Percentiles rank a stretch among this genome's conserved stretches.
phyloP scores from a whole-genome alignment of 92 coral and sea anemone genomes.

The Phenganax subtilis region DNA sequence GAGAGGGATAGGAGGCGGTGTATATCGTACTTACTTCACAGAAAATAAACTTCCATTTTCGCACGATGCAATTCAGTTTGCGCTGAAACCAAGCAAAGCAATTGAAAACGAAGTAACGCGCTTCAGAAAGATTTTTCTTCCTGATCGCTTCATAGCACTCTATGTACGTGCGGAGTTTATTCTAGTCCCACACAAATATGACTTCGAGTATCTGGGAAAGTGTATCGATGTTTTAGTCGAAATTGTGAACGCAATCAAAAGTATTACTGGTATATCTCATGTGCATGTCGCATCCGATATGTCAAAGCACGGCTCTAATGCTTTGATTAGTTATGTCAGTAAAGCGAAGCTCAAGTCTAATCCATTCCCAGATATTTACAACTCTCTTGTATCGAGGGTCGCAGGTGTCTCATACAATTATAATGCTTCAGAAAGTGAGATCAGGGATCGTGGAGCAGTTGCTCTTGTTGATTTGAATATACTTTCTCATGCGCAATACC shows the following conservation, averaged over 20 bases:
- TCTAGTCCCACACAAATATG: not conserved
- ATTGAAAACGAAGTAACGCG: not conserved
- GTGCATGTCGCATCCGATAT: not conserved
- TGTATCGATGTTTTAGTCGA: constrained; percentile 6
- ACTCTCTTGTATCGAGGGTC: constrained; percentile 1
- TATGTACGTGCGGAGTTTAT: not conserved
- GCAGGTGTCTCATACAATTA: not conserved
- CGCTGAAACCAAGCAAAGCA: not conserved
- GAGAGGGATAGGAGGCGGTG: not conserved
- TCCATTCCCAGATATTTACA: not conserved
- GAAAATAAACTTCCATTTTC: not conserved
- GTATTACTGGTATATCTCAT: not conserved
- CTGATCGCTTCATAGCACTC: not conserved
- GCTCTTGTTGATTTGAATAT: not conserved
- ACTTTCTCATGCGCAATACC: not conserved
- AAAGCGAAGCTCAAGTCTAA: not conserved
- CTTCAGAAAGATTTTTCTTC: not conserved
- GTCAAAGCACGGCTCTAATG: not conserved
- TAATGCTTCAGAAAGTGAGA: not conserved
- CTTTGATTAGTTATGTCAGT: not conserved
- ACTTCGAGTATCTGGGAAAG: not conserved
- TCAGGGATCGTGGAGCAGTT: not conserved
- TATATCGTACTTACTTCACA: not conserved
- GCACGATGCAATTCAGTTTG: not conserved
- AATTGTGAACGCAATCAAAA: not conserved